Percentiles rank a stretch among this genome's conserved stretches.
Conservation (phyloP, 2,888 invertebrate genomes). For the Diogma glabrata region DNA sequence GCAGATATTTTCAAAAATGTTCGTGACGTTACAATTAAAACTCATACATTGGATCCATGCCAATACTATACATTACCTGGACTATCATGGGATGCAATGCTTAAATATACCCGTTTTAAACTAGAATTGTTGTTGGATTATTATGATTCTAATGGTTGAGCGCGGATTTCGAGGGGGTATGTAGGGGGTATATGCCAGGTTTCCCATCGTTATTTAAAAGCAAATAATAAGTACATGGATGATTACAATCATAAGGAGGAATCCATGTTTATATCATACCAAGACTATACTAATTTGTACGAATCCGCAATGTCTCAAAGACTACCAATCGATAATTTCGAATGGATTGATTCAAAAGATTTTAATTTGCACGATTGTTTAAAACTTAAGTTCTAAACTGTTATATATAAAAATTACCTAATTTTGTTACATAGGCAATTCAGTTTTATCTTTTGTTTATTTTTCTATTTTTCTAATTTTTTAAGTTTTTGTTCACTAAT, state of each 20-base stretch:
- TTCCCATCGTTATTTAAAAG: not conserved
- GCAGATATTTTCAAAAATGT: conserved; percentile 26
- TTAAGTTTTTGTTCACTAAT: too few species aligned
- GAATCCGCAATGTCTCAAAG: too few species aligned
- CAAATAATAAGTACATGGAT: not conserved
- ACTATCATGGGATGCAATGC: conserved; percentile 24
- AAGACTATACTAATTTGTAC: too few species aligned
- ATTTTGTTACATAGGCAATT: too few species aligned
- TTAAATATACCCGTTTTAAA: conserved; percentile 22
- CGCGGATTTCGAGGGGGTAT: not conserved
- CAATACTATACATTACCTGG: conserved; percentile 26
- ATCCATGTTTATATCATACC: not conserved
- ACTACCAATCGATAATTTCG: too few species aligned
- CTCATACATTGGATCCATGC: conserved; percentile 22
- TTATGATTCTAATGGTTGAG: not conserved
- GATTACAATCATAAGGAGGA: not conserved
- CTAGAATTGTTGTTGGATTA: not conserved
- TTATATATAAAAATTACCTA: too few species aligned
- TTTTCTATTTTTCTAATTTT: too few species aligned
- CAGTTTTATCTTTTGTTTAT: too few species aligned
- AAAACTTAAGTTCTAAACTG: too few species aligned
- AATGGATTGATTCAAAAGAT: too few species aligned
- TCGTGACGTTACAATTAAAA: conserved; percentile 16
- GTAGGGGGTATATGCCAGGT: not conserved
- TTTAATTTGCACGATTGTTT: too few species aligned